Evolutionary conservation across 2,113 vertebrate genomes (phyloP).

Genomic region (Tragelaphus strepsiceros): DNA sequence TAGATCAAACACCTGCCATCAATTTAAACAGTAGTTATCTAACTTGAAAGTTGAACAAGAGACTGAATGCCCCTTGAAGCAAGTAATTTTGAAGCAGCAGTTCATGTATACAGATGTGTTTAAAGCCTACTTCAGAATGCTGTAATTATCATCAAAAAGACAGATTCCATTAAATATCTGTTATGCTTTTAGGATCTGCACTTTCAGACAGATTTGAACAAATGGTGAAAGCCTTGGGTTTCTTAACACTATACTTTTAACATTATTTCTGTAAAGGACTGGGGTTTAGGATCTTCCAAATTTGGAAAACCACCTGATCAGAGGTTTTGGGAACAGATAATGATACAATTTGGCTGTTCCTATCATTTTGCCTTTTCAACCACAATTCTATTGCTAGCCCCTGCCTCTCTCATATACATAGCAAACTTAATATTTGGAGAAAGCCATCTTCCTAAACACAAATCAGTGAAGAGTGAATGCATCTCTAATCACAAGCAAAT

Average conservation of each 20-base stretch:
- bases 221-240: slow-evolving; percentile 45
- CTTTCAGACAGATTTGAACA: slow-evolving; percentile 28
- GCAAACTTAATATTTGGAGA: background rate
- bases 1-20: slow-evolving; percentile 62
- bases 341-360: slow-evolving; percentile 28
- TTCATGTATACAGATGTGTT: slow-evolving; percentile 50
- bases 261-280: slow-evolving; percentile 50
- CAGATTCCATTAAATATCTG: slow-evolving; percentile 63
- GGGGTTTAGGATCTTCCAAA: slow-evolving; percentile 32
- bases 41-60: slow-evolving; percentile 67
- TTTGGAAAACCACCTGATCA: slow-evolving; percentile 37
- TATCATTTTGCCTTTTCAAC: slow-evolving; percentile 55
- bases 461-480: background rate
- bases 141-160: slow-evolving; percentile 69
- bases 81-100: slow-evolving; percentile 68
- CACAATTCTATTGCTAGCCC: background rate
- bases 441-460: background rate
- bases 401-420: background rate
- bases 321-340: slow-evolving; percentile 44
- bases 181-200: slow-evolving; percentile 6
- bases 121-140: slow-evolving; percentile 57
- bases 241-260: slow-evolving; percentile 55
- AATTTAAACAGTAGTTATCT: slow-evolving; percentile 67
- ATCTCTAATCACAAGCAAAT: background rate
- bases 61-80: slow-evolving; percentile 59